Conservation (phyloP, 2,797 vertebrate genomes). For the Coilia nasus region DNA sequence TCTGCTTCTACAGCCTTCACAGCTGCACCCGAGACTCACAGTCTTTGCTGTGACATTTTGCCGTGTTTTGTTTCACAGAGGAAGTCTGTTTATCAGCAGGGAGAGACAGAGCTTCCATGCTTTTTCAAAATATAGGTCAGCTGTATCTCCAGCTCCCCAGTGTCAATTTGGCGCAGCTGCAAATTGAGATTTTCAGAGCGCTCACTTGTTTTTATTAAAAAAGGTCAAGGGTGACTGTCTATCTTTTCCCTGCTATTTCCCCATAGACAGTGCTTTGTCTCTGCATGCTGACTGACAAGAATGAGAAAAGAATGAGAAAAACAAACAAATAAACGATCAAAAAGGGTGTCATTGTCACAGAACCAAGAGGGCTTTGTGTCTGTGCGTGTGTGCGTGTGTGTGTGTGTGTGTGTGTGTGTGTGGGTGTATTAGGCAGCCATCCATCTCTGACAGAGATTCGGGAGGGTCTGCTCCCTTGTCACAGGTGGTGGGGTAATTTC, state of each 20-base stretch:
- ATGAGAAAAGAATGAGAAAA: background rate
- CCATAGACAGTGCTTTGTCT: background rate
- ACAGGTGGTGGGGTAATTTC: background rate
- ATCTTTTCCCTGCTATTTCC: background rate
- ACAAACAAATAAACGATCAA: background rate
- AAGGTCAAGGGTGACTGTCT: background rate
- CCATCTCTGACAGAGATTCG: background rate
- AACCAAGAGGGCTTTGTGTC: background rate
- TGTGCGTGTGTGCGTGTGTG: background rate
- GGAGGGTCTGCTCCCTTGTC: background rate
- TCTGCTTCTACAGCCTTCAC: background rate
- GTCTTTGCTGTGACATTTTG: background rate
- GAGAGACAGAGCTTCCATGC: background rate
- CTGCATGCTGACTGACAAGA: background rate
- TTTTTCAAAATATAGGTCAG: background rate
- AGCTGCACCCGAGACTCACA: background rate
- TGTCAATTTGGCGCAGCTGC: background rate
- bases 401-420: background rate
- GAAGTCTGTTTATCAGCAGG: background rate
- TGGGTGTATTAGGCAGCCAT: background rate
- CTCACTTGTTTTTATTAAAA: background rate
- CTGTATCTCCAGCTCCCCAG: background rate
- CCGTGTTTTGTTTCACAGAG: background rate
- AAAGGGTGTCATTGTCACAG: background rate
- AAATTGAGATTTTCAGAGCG: background rate